These are phyloP conservation scores for Emydura subglobosa DNA, from an alignment of 2,113 vertebrate genomes.

Conservation along the genomic window DNA sequence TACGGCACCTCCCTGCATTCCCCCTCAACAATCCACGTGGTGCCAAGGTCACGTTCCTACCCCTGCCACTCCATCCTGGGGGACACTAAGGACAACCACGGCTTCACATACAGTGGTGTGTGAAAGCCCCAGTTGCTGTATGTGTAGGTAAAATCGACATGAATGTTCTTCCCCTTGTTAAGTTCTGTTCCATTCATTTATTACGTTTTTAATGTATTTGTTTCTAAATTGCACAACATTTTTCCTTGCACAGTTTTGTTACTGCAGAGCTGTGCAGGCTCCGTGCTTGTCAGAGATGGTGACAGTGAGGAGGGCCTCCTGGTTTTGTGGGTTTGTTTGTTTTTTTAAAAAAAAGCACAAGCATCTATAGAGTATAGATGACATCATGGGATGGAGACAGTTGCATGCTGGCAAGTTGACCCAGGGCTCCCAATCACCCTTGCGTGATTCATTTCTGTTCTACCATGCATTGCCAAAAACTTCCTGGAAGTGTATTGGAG, in stretches of 20 bases:
- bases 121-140: no score
- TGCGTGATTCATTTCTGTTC: no score
- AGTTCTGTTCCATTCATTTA: neutral
- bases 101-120: no score
- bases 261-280: neutral
- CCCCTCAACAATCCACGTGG: neutral
- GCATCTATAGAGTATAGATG: neutral
- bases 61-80: neutral
- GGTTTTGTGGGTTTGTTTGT: neutral
- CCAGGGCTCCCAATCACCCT: neutral
- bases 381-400: neutral
- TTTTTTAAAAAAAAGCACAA: neutral
- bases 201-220: neutral
- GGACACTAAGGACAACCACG: no score
- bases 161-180: neutral
- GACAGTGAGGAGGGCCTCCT: neutral
- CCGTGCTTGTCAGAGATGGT: no score
- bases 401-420: neutral
- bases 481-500: no score
- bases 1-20: neutral
- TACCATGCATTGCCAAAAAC: no score
- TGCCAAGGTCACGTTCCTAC: neutral
- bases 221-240: neutral
- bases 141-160: neutral
- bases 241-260: neutral